Conservation (phyloP, 2,888 invertebrate species). For the Nomada ruficornis region DNA sequence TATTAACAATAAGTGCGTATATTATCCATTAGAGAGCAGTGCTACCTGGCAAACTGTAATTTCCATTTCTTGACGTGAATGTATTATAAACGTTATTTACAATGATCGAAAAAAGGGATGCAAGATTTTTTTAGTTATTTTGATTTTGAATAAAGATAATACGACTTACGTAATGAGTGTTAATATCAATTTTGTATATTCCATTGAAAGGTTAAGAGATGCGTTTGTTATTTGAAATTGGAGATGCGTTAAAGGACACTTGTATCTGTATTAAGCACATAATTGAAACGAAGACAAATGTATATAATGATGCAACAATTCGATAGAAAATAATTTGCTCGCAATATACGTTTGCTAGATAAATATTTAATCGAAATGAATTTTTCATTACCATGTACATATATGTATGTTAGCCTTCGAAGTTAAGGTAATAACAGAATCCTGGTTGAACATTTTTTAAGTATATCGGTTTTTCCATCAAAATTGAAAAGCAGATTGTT, state of each 20-base stretch:
- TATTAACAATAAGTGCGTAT: conserved; percentile 56
- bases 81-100: conserved; percentile 29
- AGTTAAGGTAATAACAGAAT: not conserved
- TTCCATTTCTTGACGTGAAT: conserved; percentile 24
- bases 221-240: conserved; percentile 35
- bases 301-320: conserved; percentile 7
- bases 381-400: conserved; percentile 8
- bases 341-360: conserved; percentile 6
- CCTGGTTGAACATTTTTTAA: not conserved
- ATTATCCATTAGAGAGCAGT: conserved; percentile 34
- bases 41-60: conserved; percentile 37
- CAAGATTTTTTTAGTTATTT: conserved; percentile 31
- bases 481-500: not conserved
- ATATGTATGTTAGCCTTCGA: conserved; percentile 11
- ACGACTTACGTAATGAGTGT: conserved; percentile 56
- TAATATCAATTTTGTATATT: conserved; percentile 51
- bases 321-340: conserved; percentile 24
- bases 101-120: conserved; percentile 17
- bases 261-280: conserved; percentile 13
- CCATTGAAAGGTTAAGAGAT: conserved; percentile 50
- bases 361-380: conserved; percentile 1
- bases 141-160: conserved; percentile 53
- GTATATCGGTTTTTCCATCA: not conserved
- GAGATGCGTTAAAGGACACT: conserved; percentile 3
- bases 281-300: conserved; percentile 7